Percentiles rank a stretch among this genome's conserved stretches.
Evolutionary conservation across 1,140 invertebrate genomes (phyloP).

Genomic region (Nymphalis io): DNA sequence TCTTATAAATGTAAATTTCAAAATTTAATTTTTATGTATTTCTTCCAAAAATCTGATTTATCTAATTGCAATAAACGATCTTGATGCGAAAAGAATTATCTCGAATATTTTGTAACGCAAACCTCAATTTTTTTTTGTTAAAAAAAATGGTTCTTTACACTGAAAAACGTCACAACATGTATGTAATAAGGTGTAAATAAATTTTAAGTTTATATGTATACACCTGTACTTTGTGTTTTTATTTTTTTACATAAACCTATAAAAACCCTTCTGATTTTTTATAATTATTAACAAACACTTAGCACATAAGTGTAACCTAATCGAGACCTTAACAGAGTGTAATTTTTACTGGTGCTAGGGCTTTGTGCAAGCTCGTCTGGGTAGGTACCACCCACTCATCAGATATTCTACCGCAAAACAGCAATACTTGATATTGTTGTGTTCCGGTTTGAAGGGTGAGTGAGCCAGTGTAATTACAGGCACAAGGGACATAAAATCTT

Average conservation of each 20-base stretch:
- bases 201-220: conserved; percentile 78
- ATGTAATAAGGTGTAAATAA: conserved; percentile 77
- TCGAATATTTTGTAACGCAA: conserved; percentile 43
- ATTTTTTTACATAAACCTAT: conserved; percentile 37
- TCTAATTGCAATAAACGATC: conserved; percentile 28
- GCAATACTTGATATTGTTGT: too few relatives aligned
- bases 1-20: conserved; percentile 29
- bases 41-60: conserved; percentile 31
- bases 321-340: too few relatives aligned
- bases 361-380: too few relatives aligned
- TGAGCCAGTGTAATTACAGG: too few relatives aligned
- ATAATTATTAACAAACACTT: too few relatives aligned
- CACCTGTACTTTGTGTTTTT: conserved; percentile 70
- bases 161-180: conserved; percentile 72
- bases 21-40: conserved; percentile 30
- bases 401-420: too few relatives aligned
- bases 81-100: conserved; percentile 33
- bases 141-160: conserved; percentile 47
- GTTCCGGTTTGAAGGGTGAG: too few relatives aligned
- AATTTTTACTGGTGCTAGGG: too few relatives aligned
- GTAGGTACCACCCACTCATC: too few relatives aligned
- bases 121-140: conserved; percentile 39
- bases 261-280: too few relatives aligned
- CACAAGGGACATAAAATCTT: too few relatives aligned
- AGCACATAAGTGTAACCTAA: too few relatives aligned